Percentiles rank a stretch among this genome's conserved stretches.
phyloP scores from a whole-genome alignment of 2,113 vertebrate genomes.

The Microtus pennsylvanicus region DNA sequence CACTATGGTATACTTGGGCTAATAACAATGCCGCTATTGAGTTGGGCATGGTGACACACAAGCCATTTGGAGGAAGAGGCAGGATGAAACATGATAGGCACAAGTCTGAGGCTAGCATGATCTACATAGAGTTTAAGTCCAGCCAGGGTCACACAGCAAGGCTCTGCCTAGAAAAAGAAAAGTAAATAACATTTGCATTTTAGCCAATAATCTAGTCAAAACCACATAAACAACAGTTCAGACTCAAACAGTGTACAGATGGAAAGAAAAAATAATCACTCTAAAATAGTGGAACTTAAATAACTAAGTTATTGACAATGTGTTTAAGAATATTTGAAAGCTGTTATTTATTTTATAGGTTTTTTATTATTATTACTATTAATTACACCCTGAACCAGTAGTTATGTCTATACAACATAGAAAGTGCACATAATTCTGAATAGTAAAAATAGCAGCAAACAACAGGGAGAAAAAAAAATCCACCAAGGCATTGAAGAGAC shows the following conservation, averaged over 20 bases:
- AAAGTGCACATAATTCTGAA: background rate
- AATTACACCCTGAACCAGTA: conserved; percentile 6
- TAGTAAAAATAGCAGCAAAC: background rate
- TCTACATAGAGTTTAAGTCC: background rate
- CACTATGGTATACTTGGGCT: background rate
- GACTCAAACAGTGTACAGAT: background rate
- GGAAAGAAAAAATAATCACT: conserved; percentile 21
- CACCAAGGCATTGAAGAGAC: background rate
- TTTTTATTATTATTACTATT: background rate
- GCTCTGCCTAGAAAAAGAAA: background rate
- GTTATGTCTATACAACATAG: background rate
- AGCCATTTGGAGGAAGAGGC: background rate
- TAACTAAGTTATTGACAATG: conserved; percentile 23
- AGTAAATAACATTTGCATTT: background rate
- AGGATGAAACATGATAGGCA: background rate
- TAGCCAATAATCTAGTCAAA: conserved; percentile 18
- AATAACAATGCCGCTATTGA: background rate
- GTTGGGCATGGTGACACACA: background rate
- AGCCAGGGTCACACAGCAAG: background rate
- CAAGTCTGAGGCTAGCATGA: background rate
- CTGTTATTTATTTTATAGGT: background rate
- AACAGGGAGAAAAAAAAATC: background rate
- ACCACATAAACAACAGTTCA: background rate
- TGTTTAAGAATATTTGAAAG: background rate
- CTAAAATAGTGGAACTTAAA: conserved; percentile 36